phyloP scores from a whole-genome alignment of 2,113 vertebrate species.

The Tyrannus savana region DNA sequence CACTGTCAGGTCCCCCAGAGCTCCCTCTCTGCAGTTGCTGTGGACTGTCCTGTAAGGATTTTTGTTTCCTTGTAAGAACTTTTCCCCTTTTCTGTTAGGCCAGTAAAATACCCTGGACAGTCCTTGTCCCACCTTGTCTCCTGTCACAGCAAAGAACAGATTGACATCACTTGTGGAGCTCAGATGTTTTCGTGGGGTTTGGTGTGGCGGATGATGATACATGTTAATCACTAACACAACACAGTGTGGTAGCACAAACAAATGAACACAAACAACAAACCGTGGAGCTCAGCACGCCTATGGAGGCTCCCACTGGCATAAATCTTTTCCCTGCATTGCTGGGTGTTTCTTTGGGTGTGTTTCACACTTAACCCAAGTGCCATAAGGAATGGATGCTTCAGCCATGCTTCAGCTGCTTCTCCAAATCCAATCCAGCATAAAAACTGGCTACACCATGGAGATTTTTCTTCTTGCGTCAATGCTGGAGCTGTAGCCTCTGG shows the following conservation, averaged over 20 bases:
- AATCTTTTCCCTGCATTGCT: not conserved
- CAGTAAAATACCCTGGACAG: not conserved
- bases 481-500: conserved; percentile 29
- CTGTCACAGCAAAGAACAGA: not conserved
- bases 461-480: not conserved
- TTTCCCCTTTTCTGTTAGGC: not conserved
- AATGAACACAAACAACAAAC: conserved; percentile 26
- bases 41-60: not conserved
- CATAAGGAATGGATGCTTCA: not conserved
- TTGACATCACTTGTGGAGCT: not conserved
- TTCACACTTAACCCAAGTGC: not conserved
- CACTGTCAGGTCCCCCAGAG: not conserved
- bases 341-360: not conserved
- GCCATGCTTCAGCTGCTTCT: conserved; percentile 24
- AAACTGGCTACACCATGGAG: not conserved
- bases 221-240: conserved; percentile 13
- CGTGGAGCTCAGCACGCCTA: not conserved
- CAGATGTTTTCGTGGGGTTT: not conserved
- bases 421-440: conserved; percentile 20
- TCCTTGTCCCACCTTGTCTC: not conserved
- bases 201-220: not conserved
- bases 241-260: not conserved
- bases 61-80: not conserved
- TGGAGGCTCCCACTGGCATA: not conserved
- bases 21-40: not conserved